Base-by-base conservation (phyloP, 23 tunicate genomes). In the Phallusia fumigata region DNA sequence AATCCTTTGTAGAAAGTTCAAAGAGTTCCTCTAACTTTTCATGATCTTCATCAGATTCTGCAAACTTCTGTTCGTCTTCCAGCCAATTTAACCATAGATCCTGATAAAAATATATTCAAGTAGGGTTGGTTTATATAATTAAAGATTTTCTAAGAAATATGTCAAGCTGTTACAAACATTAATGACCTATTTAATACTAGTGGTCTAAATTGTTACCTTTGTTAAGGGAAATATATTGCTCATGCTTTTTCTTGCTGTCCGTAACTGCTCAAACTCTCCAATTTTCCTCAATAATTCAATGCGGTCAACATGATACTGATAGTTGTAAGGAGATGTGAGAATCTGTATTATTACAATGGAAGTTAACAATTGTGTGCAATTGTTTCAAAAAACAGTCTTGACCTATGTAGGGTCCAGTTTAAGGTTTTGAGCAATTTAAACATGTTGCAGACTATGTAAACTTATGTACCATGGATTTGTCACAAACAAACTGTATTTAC, bases 11-110 rank as follows among this genome's bases (percentile, higher is more conserved):
- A 18, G 98, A 88, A 21, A 30, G 73, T 94, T 94, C 91, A 80
- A 89, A 94, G 33, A 94, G 53, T 35, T 82, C 83, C 44, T 88
- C 91, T 0, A 94, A 34, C 32, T 78, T 65, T 33, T 79, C 31
- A 80, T 94, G 95, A 33, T 94, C 98, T 33, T 89, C 93, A 53
- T 89, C 95, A 33, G 91, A 31, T 45, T 89, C 95, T 6, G 91
- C 91, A 89, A 85, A 86, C 80, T 86, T 86, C 35, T 86, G 93
- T 79, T 89, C 95, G 82, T 94, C 98, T 82, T 89, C 88, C 21
- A 94, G 74, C 98, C 98, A 94, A 2, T 83, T 77, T 53, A 89
- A 51, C 98, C 98, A 94, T 12, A 94, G 76, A 0, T 83, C 74
- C 95, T 89, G 84, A n/a, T 18, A 3, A 58, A 24, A 58, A 21